Conservation (phyloP, 1,140 invertebrate genomes). For the Anastatus disparis region DNA sequence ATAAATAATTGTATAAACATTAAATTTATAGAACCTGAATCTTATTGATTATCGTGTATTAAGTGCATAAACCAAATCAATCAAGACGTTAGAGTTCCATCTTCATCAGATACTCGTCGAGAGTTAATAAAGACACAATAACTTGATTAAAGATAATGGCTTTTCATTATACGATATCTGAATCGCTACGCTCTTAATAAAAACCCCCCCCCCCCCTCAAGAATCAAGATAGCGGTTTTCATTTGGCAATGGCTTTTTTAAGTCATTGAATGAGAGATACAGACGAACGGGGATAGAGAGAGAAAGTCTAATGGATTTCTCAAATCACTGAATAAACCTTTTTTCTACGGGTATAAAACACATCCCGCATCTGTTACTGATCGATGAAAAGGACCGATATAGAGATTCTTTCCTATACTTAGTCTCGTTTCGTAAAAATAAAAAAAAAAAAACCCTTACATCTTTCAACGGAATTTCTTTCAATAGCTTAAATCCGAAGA, state of each 20-base stretch:
- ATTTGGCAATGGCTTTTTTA: slow-evolving; percentile 7
- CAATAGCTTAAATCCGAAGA: slow-evolving; percentile 15
- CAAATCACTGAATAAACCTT: slow-evolving; percentile 18
- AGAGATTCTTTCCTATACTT: too few species aligned
- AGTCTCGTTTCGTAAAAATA: too few species aligned
- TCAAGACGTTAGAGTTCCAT: too few species aligned
- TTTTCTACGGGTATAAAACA: not conserved
- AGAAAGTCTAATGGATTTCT: slow-evolving; percentile 27
- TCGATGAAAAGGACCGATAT: slow-evolving; percentile 15
- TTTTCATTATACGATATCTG: not conserved
- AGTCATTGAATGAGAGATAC: not conserved
- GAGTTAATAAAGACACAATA: not conserved
- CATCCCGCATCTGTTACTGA: slow-evolving; percentile 14
- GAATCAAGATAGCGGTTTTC: not conserved
- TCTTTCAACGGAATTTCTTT: not conserved
- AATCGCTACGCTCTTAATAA: not conserved
- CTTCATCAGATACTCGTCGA: not conserved
- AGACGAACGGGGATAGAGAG: not conserved
- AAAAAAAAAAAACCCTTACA: slow-evolving; percentile 4
- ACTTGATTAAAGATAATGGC: not conserved
- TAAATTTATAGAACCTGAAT: too few species aligned
- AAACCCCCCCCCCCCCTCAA: not conserved
- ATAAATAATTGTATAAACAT: too few species aligned
- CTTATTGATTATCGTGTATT: too few species aligned
- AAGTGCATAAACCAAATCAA: too few species aligned